Percentiles rank a stretch among this genome's conserved stretches.
These are phyloP conservation scores for Melinaea menophilus DNA, from an alignment of 2,888 invertebrate species.

Conservation along the genomic window DNA sequence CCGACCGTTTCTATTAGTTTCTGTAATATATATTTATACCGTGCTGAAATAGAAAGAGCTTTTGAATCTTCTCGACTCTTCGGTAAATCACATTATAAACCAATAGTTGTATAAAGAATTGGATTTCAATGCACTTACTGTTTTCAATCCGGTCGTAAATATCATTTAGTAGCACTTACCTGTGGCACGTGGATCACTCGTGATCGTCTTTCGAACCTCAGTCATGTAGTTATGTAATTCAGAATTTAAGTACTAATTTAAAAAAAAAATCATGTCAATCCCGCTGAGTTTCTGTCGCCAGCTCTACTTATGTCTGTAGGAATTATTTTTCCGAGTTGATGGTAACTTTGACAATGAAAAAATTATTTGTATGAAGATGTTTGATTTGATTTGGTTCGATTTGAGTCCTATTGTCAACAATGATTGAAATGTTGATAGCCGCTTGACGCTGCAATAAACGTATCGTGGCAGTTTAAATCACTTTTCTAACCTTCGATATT, in stretches of 20 bases:
- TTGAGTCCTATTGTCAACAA: conserved; percentile 29
- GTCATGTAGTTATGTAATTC: too few relatives aligned
- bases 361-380: conserved; percentile 22
- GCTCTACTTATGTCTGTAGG: too few relatives aligned
- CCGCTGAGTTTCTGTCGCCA: too few relatives aligned
- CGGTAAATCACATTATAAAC: background rate
- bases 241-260: too few relatives aligned
- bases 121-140: conserved; percentile 20
- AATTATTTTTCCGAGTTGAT: too few relatives aligned
- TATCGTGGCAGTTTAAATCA: conserved; percentile 7
- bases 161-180: conserved; percentile 30
- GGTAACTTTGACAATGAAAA: too few relatives aligned
- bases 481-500: conserved; percentile 3
- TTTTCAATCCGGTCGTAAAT: conserved; percentile 26
- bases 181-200: conserved; percentile 30
- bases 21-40: too few relatives aligned
- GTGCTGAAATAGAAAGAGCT: too few relatives aligned
- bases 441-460: conserved; percentile 18
- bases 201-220: conserved; percentile 25
- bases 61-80: background rate
- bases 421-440: conserved; percentile 34
- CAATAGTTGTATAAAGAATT: background rate
- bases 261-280: too few relatives aligned
- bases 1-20: background rate
- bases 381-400: too few relatives aligned